Percentiles rank a stretch among this genome's conserved stretches.
Conservation (phyloP, 2,797 vertebrate genomes). For the Scyliorhinus canicula region DNA sequence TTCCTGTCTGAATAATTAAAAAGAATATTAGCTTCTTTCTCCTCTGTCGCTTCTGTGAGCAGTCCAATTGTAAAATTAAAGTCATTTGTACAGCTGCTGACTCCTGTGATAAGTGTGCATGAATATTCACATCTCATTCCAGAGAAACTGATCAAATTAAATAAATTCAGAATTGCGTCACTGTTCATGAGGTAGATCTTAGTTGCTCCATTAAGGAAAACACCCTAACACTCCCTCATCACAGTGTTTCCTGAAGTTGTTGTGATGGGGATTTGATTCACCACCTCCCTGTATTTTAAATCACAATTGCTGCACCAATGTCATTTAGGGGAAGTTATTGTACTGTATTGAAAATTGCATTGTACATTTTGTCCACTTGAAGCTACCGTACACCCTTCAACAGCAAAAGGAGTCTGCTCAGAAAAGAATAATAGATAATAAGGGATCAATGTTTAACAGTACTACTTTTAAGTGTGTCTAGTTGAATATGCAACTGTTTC, state of each 20-base stretch:
- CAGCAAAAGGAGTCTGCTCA: neutral
- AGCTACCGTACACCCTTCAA: neutral
- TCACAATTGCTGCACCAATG: neutral
- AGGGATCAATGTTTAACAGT: neutral
- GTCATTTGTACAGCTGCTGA: neutral
- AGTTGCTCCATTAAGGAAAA: neutral
- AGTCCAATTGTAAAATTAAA: neutral
- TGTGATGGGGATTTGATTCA: neutral
- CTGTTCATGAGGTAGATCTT: neutral
- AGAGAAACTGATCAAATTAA: neutral
- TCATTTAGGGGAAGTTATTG: neutral
- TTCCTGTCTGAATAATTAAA: neutral
- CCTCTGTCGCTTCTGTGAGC: neutral
- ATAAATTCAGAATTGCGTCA: neutral
- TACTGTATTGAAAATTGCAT: neutral
- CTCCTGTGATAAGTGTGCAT: neutral
- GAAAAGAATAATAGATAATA: too few species aligned
- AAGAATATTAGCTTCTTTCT: neutral
- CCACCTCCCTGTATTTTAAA: neutral
- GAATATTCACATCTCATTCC: neutral
- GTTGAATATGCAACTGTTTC: neutral
- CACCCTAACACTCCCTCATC: neutral
- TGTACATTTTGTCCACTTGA: neutral
- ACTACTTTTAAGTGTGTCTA: neutral
- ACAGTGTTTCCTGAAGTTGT: neutral